Evolutionary conservation across 1,140 invertebrate species (phyloP).

Genomic region (Aphidius gifuensis): DNA sequence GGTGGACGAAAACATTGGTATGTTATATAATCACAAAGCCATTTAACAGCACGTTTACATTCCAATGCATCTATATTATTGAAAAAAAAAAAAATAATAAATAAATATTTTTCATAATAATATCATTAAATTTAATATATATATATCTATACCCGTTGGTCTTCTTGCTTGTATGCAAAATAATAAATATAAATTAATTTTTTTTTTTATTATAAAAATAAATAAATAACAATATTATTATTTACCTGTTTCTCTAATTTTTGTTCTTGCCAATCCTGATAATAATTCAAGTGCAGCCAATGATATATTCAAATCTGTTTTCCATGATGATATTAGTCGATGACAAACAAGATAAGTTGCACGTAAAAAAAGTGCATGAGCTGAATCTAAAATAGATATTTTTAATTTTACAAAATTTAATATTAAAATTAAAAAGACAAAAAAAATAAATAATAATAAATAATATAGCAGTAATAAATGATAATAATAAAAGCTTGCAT

Average conservation of each 20-base stretch:
- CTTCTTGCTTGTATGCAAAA: constrained; percentile 48
- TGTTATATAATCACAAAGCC: constrained; percentile 96
- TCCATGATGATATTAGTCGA: constrained; percentile 92
- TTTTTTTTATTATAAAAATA: constrained; percentile 13
- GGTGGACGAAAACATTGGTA: constrained; percentile 94
- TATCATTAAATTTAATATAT: constrained; percentile 9
- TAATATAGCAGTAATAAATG: constrained; percentile 7
- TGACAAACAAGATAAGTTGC: constrained; percentile 93
- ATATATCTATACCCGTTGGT: constrained; percentile 43
- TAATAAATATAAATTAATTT: constrained; percentile 24
- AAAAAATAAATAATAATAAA: constrained; percentile 21
- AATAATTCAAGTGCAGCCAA: constrained; percentile 90
- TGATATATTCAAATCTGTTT: constrained; percentile 91
- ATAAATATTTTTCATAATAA: constrained; percentile 5
- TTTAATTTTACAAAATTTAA: constrained; percentile 2
- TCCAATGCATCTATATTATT: constrained; percentile 70
- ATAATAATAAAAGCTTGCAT: too few relatives aligned
- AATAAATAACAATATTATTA: neutral
- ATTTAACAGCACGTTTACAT: constrained; percentile 91
- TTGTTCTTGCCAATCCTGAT: constrained; percentile 81
- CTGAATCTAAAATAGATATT: constrained; percentile 63
- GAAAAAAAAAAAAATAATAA: constrained; percentile 15
- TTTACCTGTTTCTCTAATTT: constrained; percentile 79
- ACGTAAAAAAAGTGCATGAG: constrained; percentile 82
- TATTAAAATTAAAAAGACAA: constrained; percentile 19